A percentile compares a stretch with the other conserved stretches of the same genome.
Conservation (phyloP, 2,797 vertebrate species). For the Alfaro cultratus region DNA sequence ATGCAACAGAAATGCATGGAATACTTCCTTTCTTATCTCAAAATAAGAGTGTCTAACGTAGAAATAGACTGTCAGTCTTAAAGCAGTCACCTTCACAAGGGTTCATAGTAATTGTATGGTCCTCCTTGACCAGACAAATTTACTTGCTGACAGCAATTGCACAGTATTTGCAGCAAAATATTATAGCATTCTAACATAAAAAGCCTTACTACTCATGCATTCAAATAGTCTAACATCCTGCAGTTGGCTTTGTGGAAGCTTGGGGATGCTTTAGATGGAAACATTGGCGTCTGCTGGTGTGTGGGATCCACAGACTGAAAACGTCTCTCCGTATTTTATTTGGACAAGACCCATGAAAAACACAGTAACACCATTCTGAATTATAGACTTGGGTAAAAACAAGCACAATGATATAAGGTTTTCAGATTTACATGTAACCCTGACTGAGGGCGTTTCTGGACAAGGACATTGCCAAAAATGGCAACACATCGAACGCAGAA, state of each 20-base stretch:
- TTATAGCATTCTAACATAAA: background rate
- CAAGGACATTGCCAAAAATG: conserved; percentile 51
- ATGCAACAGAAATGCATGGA: background rate
- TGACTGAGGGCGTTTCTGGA: conserved; percentile 58
- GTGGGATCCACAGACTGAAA: conserved; percentile 65
- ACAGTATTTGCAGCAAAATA: background rate
- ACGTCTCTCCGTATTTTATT: conserved; percentile 65
- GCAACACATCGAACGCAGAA: conserved; percentile 31
- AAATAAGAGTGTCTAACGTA: background rate
- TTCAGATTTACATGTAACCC: conserved; percentile 62
- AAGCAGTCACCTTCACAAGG: background rate
- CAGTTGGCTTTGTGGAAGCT: conserved; percentile 13
- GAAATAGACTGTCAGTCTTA: background rate
- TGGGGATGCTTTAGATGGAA: conserved; percentile 44
- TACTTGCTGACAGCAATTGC: background rate
- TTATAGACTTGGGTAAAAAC: conserved; percentile 60
- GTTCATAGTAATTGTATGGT: background rate
- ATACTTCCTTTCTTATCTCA: background rate
- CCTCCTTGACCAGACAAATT: background rate
- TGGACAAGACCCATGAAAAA: conserved; percentile 70
- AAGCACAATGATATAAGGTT: conserved; percentile 44
- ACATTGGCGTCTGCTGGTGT: conserved; percentile 45
- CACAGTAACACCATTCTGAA: conserved; percentile 62
- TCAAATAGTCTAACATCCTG: conserved; percentile 4
- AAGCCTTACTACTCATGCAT: background rate